Percentiles rank a stretch among this genome's conserved stretches.
Evolutionary conservation across 2,113 vertebrate species (phyloP).

Genomic region (Noctilio leporinus): DNA sequence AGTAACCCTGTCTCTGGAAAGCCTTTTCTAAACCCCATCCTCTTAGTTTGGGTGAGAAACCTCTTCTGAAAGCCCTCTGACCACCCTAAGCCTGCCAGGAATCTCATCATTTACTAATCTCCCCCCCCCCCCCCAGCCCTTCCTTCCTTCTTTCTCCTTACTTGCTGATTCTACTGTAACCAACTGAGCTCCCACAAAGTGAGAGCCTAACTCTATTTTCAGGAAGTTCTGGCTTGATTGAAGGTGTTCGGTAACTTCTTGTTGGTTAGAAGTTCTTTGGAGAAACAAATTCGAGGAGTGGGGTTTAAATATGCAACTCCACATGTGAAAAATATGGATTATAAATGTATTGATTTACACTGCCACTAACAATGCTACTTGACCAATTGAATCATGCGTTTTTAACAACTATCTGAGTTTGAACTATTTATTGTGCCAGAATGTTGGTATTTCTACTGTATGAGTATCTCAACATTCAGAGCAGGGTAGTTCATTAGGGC

Average conservation of each 20-base stretch:
- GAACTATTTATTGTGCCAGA: background rate
- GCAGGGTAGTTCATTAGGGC: background rate
- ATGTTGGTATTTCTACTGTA: background rate
- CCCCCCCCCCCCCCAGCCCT: background rate
- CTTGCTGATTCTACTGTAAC: background rate
- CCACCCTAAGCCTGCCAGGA: background rate
- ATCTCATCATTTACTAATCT: background rate
- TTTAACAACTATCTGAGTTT: background rate
- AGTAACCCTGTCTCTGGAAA: background rate
- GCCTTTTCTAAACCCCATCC: background rate
- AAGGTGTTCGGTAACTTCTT: background rate
- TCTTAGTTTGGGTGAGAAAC: background rate
- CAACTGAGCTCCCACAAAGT: background rate
- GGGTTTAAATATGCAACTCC: background rate
- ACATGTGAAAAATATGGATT: background rate
- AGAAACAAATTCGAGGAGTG: conserved; percentile 1
- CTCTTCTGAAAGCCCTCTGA: background rate
- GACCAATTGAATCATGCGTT: background rate
- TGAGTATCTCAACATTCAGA: background rate
- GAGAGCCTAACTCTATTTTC: background rate
- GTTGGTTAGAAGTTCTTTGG: background rate
- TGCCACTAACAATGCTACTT: background rate
- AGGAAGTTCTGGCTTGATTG: background rate
- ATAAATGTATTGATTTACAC: background rate
- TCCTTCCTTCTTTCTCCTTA: background rate